These are phyloP conservation scores for Melanchra persicariae DNA, from an alignment of 2,888 invertebrate genomes.

Conservation along the genomic window DNA sequence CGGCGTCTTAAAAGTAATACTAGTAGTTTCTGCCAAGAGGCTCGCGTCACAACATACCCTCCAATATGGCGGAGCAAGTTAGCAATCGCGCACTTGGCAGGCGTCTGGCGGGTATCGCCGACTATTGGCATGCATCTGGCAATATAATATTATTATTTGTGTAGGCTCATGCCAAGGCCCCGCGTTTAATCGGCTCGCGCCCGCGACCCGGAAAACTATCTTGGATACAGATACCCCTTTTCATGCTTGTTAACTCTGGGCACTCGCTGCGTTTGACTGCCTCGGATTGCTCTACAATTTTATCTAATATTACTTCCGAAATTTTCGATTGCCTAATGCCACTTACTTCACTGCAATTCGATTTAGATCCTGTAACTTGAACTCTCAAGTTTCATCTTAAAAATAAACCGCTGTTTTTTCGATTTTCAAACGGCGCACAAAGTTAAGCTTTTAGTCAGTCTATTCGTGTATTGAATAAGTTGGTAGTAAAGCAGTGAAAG, in stretches of 20 bases:
- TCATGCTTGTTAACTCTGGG: conserved; percentile 75
- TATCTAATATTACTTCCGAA: conserved; percentile 19
- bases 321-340: conserved; percentile 16
- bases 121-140: conserved; percentile 86
- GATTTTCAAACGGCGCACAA: background rate
- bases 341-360: conserved; percentile 13
- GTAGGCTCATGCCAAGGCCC: conserved; percentile 83
- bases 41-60: conserved; percentile 64
- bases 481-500: conserved; percentile 44
- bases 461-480: conserved; percentile 41
- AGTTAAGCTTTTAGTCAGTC: conserved; percentile 24
- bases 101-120: conserved; percentile 71
- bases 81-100: conserved; percentile 82
- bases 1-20: conserved; percentile 31
- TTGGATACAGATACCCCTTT: conserved; percentile 74
- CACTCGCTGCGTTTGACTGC: conserved; percentile 51
- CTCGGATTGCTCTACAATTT: conserved; percentile 26
- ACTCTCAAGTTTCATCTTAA: background rate
- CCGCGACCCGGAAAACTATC: conserved; percentile 81
- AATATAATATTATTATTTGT: conserved; percentile 90
- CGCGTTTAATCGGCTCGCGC: conserved; percentile 77
- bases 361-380: conserved; percentile 15
- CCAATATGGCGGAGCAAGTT: conserved; percentile 66
- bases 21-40: conserved; percentile 51
- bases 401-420: background rate